Percentiles rank a stretch among this genome's conserved stretches.
These are phyloP conservation scores for Rhinichthys osculus DNA, from an alignment of 2,797 vertebrate genomes.

Conservation along the genomic window DNA sequence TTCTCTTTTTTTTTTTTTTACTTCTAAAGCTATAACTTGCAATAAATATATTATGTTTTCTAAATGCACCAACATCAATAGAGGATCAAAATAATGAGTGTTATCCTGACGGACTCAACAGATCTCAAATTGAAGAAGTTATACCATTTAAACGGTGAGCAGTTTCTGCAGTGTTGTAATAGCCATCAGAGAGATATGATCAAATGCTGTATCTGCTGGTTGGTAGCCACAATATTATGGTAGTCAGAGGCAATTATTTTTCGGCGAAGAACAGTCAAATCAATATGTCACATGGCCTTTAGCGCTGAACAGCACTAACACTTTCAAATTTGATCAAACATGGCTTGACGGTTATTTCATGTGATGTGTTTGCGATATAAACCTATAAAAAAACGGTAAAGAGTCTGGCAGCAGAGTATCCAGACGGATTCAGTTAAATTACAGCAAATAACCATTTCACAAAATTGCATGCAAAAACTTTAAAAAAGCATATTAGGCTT, in stretches of 20 bases:
- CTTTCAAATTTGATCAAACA: constrained; percentile 46
- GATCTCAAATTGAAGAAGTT: no score
- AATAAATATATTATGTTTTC: neutral
- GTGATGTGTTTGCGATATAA: constrained; percentile 1
- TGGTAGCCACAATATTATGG: constrained; percentile 39
- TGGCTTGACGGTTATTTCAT: constrained; percentile 32
- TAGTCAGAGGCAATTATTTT: constrained; percentile 41
- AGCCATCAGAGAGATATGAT: constrained; percentile 9
- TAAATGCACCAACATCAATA: neutral
- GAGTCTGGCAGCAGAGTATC: no score
- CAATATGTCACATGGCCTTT: constrained; percentile 30
- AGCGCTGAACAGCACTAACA: neutral
- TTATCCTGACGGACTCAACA: neutral
- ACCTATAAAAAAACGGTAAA: no score
- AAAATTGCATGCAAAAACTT: no score
- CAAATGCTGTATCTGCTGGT: constrained; percentile 39
- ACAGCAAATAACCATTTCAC: no score
- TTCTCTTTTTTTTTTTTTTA: neutral
- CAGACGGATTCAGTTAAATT: no score
- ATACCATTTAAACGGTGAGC: no score
- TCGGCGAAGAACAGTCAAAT: constrained; percentile 26
- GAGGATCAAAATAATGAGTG: neutral
- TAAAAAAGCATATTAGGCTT: no score
- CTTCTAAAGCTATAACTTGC: neutral
- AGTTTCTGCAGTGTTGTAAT: neutral